phyloP scores from a whole-genome alignment of 2,113 vertebrate species.

The Calidris pugnax region DNA sequence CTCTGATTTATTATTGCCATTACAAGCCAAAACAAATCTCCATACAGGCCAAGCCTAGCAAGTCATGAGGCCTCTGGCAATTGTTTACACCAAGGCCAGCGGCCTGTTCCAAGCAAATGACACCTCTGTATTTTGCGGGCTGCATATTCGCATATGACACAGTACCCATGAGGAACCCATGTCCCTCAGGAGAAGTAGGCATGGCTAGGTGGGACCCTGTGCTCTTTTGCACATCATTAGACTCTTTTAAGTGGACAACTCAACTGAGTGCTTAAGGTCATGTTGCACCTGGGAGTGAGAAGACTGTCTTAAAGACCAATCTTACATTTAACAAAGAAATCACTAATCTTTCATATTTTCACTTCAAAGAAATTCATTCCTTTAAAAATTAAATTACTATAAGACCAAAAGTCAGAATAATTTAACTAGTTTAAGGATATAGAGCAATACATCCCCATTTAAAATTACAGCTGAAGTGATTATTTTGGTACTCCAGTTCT shows the following conservation, averaged over 20 bases:
- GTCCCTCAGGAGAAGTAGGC: background rate
- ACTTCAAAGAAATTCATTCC: background rate
- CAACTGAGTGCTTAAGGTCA: background rate
- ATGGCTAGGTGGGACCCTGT: background rate
- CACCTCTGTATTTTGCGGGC: background rate
- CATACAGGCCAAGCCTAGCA: background rate
- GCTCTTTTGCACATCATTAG: background rate
- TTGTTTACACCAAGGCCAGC: background rate
- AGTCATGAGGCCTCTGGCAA: background rate
- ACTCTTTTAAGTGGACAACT: background rate
- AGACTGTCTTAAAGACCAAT: background rate
- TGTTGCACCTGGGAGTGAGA: background rate
- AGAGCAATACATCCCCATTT: background rate
- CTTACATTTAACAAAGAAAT: background rate
- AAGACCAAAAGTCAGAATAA: background rate
- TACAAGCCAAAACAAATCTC: background rate
- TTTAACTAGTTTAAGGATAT: background rate
- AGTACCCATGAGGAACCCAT: background rate
- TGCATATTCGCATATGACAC: background rate
- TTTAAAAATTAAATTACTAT: background rate
- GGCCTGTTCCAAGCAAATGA: background rate
- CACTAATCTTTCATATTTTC: background rate
- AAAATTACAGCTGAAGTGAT: background rate
- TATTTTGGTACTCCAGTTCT: background rate
- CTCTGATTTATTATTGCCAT: background rate